Evolutionary conservation across 2,113 vertebrate genomes (phyloP).

Genomic region (Brachyhypopomus occidentalis): DNA sequence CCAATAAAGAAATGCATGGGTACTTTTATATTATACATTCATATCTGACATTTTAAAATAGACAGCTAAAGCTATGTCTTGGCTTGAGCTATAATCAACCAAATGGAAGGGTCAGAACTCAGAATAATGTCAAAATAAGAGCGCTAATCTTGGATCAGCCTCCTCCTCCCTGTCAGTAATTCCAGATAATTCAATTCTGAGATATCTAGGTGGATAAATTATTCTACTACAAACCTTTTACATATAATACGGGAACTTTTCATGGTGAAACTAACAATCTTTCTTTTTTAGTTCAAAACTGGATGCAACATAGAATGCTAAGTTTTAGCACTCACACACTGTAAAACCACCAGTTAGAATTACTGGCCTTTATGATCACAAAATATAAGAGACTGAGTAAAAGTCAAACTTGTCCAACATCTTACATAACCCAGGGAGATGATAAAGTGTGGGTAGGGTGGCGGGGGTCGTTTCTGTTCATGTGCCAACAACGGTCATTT

Average conservation of each 20-base stretch:
- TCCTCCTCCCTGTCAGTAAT: too few species aligned
- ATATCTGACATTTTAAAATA: not conserved
- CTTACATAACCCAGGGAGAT: not conserved
- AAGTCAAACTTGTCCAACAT: not conserved
- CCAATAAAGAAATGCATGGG: too few species aligned
- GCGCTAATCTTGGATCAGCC: too few species aligned
- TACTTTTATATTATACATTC: not conserved
- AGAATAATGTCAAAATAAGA: not conserved
- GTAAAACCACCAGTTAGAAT: not conserved
- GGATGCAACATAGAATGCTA: not conserved
- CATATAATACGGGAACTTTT: not conserved
- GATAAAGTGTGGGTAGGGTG: not conserved
- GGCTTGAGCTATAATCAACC: not conserved
- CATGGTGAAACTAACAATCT: too few species aligned
- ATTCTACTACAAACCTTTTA: not conserved
- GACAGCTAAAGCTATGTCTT: not conserved
- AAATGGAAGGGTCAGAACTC: not conserved
- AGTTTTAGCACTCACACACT: not conserved
- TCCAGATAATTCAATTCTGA: not conserved
- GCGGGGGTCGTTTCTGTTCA: not conserved
- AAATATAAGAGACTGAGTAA: not conserved
- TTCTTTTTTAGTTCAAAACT: not conserved
- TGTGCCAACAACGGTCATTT: constrained; percentile 3
- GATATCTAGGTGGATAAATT: too few species aligned
- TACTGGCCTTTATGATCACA: not conserved